These are phyloP conservation scores for Himalopsyche kuldschensis DNA, from an alignment of 2,888 invertebrate genomes.

Conservation along the genomic window DNA sequence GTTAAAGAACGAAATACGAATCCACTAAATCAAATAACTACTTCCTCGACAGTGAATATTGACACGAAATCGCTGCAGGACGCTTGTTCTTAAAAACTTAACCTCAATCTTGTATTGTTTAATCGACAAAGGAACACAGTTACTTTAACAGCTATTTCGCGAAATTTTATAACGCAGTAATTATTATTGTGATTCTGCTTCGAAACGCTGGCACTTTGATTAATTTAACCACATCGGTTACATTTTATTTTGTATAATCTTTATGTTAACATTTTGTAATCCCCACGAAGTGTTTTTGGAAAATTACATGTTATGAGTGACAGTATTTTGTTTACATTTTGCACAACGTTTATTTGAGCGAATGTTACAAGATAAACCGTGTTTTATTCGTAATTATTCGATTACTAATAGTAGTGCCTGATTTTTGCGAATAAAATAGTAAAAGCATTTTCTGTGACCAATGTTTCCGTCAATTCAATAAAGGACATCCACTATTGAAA, in stretches of 20 bases:
- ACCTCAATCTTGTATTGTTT: neutral
- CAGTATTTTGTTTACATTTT: neutral
- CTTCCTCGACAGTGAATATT: neutral
- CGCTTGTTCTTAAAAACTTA: neutral
- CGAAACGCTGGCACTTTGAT: neutral
- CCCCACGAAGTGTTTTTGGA: neutral
- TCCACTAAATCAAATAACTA: neutral
- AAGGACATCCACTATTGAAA: neutral
- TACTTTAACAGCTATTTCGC: neutral
- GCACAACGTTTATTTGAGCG: neutral
- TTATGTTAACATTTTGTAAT: neutral
- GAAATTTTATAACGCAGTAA: neutral
- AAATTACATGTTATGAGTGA: neutral
- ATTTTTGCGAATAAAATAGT: neutral
- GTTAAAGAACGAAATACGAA: neutral
- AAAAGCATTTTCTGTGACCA: neutral
- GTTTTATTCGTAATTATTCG: conserved; percentile 1
- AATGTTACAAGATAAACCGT: conserved; percentile 1
- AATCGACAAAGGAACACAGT: neutral
- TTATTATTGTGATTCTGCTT: neutral
- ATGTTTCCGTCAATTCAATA: neutral
- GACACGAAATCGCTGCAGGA: neutral
- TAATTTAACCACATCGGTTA: neutral
- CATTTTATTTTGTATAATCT: neutral
- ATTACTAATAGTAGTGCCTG: neutral